Evolutionary conservation across 2,888 invertebrate species (phyloP).

Genomic region (Pollenia angustigena): DNA sequence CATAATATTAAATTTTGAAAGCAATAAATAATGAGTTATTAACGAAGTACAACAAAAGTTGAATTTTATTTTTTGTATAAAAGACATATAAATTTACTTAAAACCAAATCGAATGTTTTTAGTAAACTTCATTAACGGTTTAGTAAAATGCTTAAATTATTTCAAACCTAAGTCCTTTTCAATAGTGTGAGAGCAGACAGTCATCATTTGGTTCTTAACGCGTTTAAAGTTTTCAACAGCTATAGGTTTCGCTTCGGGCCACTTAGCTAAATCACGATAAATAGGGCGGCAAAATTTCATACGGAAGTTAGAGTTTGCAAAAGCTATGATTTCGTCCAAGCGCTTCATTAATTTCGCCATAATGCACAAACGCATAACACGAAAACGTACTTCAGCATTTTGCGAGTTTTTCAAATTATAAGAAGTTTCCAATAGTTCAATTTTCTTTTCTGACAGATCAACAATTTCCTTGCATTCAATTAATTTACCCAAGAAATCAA

Average conservation of each 20-base stretch:
- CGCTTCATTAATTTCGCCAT: slow-evolving; percentile 88
- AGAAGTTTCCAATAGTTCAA: slow-evolving; percentile 85
- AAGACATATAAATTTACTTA: no score
- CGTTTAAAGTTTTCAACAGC: slow-evolving; percentile 90
- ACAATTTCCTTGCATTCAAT: slow-evolving; percentile 85
- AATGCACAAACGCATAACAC: slow-evolving; percentile 92
- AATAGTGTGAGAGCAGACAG: slow-evolving; percentile 89
- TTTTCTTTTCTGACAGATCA: slow-evolving; percentile 86
- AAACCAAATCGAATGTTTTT: neutral
- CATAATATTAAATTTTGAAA: no score
- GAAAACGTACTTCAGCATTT: slow-evolving; percentile 92
- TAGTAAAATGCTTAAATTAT: slow-evolving; percentile 59
- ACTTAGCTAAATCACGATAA: slow-evolving; percentile 92
- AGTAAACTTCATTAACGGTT: neutral
- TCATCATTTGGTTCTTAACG: slow-evolving; percentile 92
- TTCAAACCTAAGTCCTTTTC: slow-evolving; percentile 88
- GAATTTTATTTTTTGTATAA: no score
- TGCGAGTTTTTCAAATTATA: slow-evolving; percentile 88
- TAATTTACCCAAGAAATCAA: slow-evolving; percentile 89
- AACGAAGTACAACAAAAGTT: no score
- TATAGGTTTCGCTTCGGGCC: slow-evolving; percentile 88
- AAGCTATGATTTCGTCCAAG: slow-evolving; percentile 88
- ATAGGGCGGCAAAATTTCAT: slow-evolving; percentile 96
- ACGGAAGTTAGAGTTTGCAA: slow-evolving; percentile 93
- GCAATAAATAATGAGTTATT: no score